A percentile compares a stretch with the other conserved stretches of the same genome.
Evolutionary conservation across 2,888 invertebrate genomes (phyloP).

Genomic region (Orgyia antiqua): DNA sequence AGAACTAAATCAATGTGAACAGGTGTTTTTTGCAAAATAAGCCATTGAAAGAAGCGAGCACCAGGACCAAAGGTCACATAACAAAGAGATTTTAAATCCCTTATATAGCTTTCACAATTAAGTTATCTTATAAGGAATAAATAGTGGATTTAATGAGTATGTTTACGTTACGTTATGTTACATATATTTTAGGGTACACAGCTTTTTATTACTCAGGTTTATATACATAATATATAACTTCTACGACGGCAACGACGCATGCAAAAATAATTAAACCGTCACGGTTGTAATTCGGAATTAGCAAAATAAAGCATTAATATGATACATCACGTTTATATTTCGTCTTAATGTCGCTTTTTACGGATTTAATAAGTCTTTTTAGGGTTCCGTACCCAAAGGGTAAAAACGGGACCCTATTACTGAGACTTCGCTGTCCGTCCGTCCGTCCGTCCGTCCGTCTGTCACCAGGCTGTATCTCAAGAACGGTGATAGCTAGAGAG

Average conservation of each 20-base stretch:
- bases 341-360: conserved; percentile 1
- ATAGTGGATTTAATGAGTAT: conserved; percentile 11
- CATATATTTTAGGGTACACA: conserved; percentile 19
- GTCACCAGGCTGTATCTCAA: too few relatives aligned
- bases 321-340: conserved; percentile 1
- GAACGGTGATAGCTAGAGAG: too few relatives aligned
- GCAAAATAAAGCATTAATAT: not conserved
- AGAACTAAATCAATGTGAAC: too few relatives aligned
- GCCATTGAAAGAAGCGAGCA: too few relatives aligned
- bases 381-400: too few relatives aligned
- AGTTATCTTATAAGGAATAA: conserved; percentile 11
- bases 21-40: too few relatives aligned
- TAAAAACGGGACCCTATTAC: too few relatives aligned
- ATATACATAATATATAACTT: conserved; percentile 17
- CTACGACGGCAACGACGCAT: conserved; percentile 7
- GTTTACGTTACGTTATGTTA: conserved; percentile 26
- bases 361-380: too few relatives aligned
- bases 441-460: too few relatives aligned
- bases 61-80: too few relatives aligned
- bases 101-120: not conserved
- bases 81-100: too few relatives aligned
- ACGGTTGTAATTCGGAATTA: conserved; percentile 5
- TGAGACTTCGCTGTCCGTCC: too few relatives aligned
- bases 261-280: conserved; percentile 8
- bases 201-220: conserved; percentile 25